A percentile compares a stretch with the other conserved stretches of the same genome.
phyloP scores from a whole-genome alignment of 2,113 vertebrate species.

The Sylvietta virens region DNA sequence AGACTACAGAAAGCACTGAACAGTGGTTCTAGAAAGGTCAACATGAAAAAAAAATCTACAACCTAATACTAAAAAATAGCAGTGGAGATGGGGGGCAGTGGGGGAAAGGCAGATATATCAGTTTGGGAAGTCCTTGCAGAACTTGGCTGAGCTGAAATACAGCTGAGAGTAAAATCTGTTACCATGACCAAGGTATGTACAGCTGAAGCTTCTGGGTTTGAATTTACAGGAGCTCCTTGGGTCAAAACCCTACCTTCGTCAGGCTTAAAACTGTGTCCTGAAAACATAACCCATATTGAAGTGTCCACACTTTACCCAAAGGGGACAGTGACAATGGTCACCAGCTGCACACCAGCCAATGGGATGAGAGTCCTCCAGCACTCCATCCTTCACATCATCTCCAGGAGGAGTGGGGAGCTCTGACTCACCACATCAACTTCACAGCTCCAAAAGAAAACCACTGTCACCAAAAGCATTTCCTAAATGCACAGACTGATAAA shows the following conservation, averaged over 20 bases:
- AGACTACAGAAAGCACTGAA: not conserved
- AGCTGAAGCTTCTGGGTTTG: not conserved
- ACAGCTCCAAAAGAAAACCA: not conserved
- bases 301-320: not conserved
- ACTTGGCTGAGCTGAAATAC: not conserved
- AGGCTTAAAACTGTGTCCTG: not conserved
- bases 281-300: not conserved
- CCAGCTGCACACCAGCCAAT: accelerated
- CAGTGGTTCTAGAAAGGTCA: not conserved
- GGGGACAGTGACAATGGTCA: not conserved
- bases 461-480: not conserved
- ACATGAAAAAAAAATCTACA: not conserved
- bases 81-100: accelerated
- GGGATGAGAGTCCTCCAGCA: not conserved
- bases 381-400: not conserved
- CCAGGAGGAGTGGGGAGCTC: not conserved
- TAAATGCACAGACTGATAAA: not conserved
- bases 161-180: not conserved
- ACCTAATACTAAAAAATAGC: not conserved
- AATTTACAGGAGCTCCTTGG: not conserved
- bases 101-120: accelerated
- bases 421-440: not conserved
- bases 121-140: not conserved
- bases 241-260: not conserved
- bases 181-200: not conserved